Conservation (phyloP, 2,797 vertebrate genomes). For the Avahi laniger region DNA sequence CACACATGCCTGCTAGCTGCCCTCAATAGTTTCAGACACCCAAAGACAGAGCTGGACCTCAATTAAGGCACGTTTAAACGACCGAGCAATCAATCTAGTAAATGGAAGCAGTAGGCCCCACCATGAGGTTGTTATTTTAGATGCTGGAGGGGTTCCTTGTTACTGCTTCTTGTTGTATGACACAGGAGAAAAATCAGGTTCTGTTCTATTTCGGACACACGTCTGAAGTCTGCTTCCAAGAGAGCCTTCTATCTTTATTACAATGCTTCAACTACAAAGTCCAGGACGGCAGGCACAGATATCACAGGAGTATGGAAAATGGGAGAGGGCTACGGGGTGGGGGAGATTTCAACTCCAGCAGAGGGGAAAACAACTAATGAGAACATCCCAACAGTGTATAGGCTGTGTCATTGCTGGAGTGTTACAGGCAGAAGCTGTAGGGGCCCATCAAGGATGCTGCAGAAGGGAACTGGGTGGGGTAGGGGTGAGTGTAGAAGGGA, state of each 20-base stretch:
- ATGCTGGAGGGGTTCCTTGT: slow-evolving; percentile 13
- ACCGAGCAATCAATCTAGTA: not conserved
- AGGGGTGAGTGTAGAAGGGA: not conserved
- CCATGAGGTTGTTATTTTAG: slow-evolving; percentile 4
- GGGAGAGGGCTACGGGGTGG: not conserved
- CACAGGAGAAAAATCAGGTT: not conserved
- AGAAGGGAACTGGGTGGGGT: not conserved
- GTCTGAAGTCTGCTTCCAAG: slow-evolving; percentile 39
- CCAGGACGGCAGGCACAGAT: not conserved
- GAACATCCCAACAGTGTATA: not conserved
- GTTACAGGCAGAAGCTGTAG: not conserved
- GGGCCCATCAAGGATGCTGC: not conserved
- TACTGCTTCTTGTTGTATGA: not conserved
- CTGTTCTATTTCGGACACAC: not conserved
- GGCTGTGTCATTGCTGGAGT: not conserved
- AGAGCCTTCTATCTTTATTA: not conserved
- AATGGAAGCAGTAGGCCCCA: not conserved
- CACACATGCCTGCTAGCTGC: not conserved
- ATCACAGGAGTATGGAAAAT: not conserved
- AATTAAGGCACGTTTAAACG: not conserved
- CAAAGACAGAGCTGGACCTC: not conserved
- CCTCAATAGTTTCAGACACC: not conserved
- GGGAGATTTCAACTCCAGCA: not conserved
- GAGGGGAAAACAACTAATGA: not conserved
- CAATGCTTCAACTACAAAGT: slow-evolving; percentile 30